Base-by-base conservation (phyloP, 2,888 invertebrate species). In the Drosophila monieri region DNA sequence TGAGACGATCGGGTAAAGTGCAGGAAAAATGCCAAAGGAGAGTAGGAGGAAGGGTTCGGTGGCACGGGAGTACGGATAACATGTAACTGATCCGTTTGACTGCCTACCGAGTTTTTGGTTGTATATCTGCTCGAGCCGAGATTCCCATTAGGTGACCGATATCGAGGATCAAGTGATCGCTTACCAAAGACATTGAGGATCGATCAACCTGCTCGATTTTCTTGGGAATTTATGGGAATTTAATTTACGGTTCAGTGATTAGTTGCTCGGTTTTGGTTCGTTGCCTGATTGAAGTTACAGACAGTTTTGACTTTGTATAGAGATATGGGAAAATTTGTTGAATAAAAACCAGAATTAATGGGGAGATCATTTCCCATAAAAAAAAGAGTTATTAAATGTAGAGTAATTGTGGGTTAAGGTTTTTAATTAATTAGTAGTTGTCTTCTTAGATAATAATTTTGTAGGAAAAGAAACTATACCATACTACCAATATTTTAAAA, bases 31-130 rank as follows among this genome's bases (percentile, higher is more conserved):
- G 32, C 12, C n/a, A 21, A 25, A 35, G 77, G 44, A 52, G 65
- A 68, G 73, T 78, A 14, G n/a, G n/a, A 14, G 43, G 41, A 15
- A 73, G 12, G 15, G 3, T 2, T 37, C 35, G 27, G 27, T 27
- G 27, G 8, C 27, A 9, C 9, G 27, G 32, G 32, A 41, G 8
- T 41, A 15, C 39, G 15, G 39, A 25, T n/a, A 49, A 64, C 70
- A 54, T 77, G 84, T 80, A 80, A 80, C 85, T 73, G 85, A 80
- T 79, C 78, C 78, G 75, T 64, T 62, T 54, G 78, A 74, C 68
- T 78, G 80, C 77, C 71, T 80, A 65, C 71, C 62, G 48, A 67
- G 46, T 44, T 52, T 47, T 30, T 51, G 35, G 25, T 25, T 25
- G 21, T 4, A 18, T 41, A 8, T 41, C 15, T 35, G 12, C 5